Conservation (phyloP, 2,888 invertebrate species). For the Andrena flavipes region DNA sequence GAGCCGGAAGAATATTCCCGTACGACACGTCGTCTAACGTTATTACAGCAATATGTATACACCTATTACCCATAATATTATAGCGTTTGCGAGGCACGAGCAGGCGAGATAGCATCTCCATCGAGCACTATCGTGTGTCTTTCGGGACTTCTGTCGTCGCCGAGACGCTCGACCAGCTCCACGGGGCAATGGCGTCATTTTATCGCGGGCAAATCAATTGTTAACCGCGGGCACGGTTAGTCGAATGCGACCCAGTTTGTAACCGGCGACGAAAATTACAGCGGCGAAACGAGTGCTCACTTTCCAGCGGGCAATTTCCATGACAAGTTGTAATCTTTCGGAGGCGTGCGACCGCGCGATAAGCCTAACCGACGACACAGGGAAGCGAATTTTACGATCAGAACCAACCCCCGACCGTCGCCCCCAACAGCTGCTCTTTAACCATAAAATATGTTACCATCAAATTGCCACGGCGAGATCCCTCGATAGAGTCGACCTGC, state of each 20-base stretch:
- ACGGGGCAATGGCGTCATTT: constrained; percentile 12
- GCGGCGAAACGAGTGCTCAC: constrained; percentile 2
- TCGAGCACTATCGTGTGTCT: constrained; percentile 8
- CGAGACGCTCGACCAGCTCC: constrained; percentile 3
- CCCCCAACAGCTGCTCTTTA: constrained; percentile 7
- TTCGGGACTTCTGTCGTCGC: constrained; percentile 12
- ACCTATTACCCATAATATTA: constrained; percentile 37
- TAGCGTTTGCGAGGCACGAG: constrained; percentile 4
- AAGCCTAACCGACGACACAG: constrained; percentile 34
- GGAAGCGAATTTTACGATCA: constrained; percentile 16
- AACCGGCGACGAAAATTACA: constrained; percentile 24
- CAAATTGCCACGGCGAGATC: constrained; percentile 23
- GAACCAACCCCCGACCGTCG: neutral
- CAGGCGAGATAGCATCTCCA: constrained; percentile 34
- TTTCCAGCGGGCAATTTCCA: constrained; percentile 23
- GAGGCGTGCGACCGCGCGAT: constrained; percentile 27
- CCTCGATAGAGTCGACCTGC: neutral
- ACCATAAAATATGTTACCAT: constrained; percentile 15
- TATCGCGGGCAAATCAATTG: constrained; percentile 50
- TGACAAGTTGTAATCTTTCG: constrained; percentile 30
- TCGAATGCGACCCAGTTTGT: constrained; percentile 41
- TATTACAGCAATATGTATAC: constrained; percentile 25
- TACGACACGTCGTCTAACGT: constrained; percentile 9
- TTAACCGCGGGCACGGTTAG: constrained; percentile 5
- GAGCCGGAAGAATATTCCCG: constrained; percentile 32